Percentiles rank a stretch among this genome's conserved stretches.
Evolutionary conservation across 2,888 invertebrate genomes (phyloP).

Genomic region (Lasioglossum pauxillum): DNA sequence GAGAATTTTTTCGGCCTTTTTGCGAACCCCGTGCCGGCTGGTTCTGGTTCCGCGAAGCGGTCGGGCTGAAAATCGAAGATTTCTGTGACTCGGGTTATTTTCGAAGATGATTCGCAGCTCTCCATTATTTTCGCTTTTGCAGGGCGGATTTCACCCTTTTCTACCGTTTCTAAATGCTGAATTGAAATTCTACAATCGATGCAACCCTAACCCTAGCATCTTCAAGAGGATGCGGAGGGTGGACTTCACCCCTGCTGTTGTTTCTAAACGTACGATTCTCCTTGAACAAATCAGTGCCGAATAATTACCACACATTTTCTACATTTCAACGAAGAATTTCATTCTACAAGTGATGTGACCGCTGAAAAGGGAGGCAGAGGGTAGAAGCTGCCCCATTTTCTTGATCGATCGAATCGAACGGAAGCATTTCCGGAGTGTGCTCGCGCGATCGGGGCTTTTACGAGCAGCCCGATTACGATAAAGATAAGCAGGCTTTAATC

Average conservation of each 20-base stretch:
- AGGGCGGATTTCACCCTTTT: neutral
- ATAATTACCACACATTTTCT: neutral
- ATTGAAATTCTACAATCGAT: no score
- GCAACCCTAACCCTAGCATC: no score
- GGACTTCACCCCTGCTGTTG: no score
- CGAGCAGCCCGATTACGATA: conserved; percentile 48
- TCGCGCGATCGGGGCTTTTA: conserved; percentile 38
- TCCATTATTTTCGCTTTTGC: neutral
- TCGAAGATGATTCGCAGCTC: neutral
- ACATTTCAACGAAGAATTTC: neutral
- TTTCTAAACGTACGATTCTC: neutral
- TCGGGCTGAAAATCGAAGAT: neutral
- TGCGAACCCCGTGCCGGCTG: neutral
- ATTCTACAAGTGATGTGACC: neutral
- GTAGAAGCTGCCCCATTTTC: conserved; percentile 8
- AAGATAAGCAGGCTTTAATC: conserved; percentile 56
- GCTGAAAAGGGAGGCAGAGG: no score
- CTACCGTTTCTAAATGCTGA: neutral
- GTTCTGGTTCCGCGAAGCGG: neutral
- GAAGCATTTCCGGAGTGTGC: conserved; percentile 33
- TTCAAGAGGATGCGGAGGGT: no score
- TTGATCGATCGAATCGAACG: conserved; percentile 39
- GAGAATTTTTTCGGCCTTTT: neutral
- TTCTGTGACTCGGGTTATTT: neutral
- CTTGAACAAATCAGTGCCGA: no score